Conservation (phyloP, 2,113 vertebrate genomes). For the Pseudopipra pipra region DNA sequence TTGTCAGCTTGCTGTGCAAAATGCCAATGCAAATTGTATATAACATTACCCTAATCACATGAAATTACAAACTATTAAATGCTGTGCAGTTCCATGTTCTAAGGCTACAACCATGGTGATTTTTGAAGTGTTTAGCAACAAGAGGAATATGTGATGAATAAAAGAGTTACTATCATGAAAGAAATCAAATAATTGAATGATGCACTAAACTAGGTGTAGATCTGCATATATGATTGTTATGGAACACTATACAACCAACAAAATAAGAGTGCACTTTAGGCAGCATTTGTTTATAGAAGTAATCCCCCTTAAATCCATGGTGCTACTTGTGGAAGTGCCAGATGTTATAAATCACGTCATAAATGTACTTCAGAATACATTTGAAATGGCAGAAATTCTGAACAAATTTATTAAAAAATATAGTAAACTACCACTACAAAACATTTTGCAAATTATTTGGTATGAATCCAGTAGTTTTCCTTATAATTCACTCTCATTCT, state of each 20-base stretch:
- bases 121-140: background rate
- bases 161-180: background rate
- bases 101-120: background rate
- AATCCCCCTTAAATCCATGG: background rate
- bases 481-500: background rate
- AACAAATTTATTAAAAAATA: background rate
- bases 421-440: background rate
- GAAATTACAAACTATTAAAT: constrained; percentile 39
- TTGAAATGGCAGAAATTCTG: background rate
- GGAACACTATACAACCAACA: background rate
- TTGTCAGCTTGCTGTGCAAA: constrained; percentile 56
- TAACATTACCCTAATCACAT: constrained; percentile 9
- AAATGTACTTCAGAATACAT: background rate
- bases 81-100: background rate
- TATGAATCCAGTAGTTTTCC: background rate
- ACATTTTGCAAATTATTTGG: background rate
- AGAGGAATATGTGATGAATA: background rate
- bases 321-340: background rate
- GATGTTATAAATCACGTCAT: background rate
- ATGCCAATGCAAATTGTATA: constrained; percentile 58
- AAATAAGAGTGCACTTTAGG: background rate
- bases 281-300: background rate
- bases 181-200: background rate
- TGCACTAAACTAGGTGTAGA: background rate
- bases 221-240: background rate